Percentiles rank a stretch among this genome's conserved stretches.
Evolutionary conservation across 2,888 invertebrate genomes (phyloP).

Genomic region (Atethmia centrago): DNA sequence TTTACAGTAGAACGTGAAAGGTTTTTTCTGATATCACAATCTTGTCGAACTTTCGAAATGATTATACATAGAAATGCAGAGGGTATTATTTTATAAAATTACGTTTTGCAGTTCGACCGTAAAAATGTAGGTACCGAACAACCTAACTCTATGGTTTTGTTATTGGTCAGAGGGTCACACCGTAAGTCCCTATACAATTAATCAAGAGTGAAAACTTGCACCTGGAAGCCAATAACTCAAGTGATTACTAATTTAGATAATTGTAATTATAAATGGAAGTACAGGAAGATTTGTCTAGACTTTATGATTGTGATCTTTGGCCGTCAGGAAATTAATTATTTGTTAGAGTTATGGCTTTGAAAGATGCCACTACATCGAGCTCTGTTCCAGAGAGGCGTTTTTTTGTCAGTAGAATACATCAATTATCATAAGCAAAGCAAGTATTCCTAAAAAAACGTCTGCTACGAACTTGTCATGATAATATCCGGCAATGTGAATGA

Average conservation of each 20-base stretch:
- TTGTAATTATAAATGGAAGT: constrained; percentile 30
- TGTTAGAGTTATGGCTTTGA: constrained; percentile 11
- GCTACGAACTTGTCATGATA: neutral
- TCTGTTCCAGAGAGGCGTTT: neutral
- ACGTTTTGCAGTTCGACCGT: neutral
- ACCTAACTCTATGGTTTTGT: neutral
- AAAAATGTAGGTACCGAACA: neutral
- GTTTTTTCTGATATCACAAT: neutral
- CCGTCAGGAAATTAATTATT: constrained; percentile 33
- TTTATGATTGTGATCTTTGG: constrained; percentile 19
- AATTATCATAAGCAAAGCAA: neutral
- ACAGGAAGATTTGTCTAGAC: constrained; percentile 34
- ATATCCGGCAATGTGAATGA: neutral
- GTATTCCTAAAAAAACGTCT: neutral
- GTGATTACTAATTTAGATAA: constrained; percentile 43
- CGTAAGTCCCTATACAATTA: neutral
- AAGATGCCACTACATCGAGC: neutral
- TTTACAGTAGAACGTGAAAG: neutral
- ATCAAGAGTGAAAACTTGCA: constrained; percentile 38
- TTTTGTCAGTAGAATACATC: too few species aligned
- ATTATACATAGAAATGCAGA: neutral
- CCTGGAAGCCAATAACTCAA: constrained; percentile 10
- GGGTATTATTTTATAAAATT: neutral
- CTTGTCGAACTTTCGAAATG: neutral
- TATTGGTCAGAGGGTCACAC: neutral